phyloP scores from a whole-genome alignment of 2,888 invertebrate species.

The Mythimna impura region DNA sequence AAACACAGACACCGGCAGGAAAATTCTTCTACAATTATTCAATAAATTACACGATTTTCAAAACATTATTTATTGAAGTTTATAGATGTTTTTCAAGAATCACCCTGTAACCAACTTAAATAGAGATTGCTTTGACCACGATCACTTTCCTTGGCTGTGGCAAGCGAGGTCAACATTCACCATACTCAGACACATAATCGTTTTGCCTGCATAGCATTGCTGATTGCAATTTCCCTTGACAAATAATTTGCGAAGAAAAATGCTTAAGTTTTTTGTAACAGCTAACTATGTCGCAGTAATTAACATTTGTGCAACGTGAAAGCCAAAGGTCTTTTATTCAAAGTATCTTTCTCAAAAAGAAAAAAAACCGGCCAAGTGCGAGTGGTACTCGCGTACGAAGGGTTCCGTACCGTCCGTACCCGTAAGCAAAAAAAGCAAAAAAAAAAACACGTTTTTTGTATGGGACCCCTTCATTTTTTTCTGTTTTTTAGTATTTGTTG shows the following conservation, averaged over 20 bases:
- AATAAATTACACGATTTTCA: neutral
- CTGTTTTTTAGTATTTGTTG: no score
- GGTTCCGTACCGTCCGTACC: no score
- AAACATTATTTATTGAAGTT: neutral
- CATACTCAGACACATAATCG: neutral
- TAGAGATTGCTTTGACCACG: neutral
- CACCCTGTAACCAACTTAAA: neutral
- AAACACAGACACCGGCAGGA: no score
- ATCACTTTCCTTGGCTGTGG: conserved; percentile 4
- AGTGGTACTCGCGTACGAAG: no score
- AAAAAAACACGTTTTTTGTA: no score
- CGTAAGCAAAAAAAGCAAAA: no score
- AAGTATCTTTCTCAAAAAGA: neutral
- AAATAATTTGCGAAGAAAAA: neutral
- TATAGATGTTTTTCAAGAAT: neutral
- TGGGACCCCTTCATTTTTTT: no score
- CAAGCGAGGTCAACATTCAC: conserved; percentile 1
- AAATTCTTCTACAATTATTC: no score
- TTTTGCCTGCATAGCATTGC: neutral
- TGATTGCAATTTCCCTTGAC: neutral
- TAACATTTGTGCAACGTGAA: conserved; percentile 18
- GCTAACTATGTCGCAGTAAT: conserved; percentile 13
- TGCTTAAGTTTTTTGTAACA: neutral
- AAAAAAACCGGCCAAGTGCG: neutral
- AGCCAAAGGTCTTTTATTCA: conserved; percentile 9